Base-by-base conservation (phyloP, 2,888 invertebrate species). In the Cephus pygmeus region DNA sequence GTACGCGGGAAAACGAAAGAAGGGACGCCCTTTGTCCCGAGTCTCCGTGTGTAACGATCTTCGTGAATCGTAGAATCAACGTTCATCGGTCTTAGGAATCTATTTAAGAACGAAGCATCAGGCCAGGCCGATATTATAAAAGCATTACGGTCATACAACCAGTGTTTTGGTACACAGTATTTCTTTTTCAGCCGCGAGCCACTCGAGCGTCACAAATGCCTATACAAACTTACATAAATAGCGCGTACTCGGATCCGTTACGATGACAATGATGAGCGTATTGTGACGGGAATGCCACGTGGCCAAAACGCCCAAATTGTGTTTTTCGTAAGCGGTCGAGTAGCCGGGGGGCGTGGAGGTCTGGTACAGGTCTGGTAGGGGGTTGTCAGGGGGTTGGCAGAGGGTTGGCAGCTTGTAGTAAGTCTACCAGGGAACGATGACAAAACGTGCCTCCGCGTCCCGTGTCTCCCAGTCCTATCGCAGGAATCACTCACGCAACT, bases 281-380 rank as follows among this genome's bases (percentile, higher is more conserved):
- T 89, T 88, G 89, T 87, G 83, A 83, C 80, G 82, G 81, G 80
- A 82, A 82, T 81, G 90, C 85, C 91, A 90, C 91, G 91, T 91
- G 91, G 86, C 90, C 83, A 85, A 81, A 84, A 85, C 84, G 84
- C 77, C 75, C 82, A 85, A 84, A 85, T 85, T 83, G 85, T 88
- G 85, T 88, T 87, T 87, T 85, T 81, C 79, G 75, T 82, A 81
- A 83, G 80, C 82, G 77, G 76, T 81, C 77, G 77, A 84, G 80
- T 82, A 33, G 69, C 69, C 69, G 4, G 35, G 35, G 81, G 81
- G 81, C 79, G 40, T 40, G 77, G 81, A 76, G 81, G 79, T 81
- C 77, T 76, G 69, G 40, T 40, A 1, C 15, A 40, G 40, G 15
- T 40, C 40, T 40, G 40, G 15, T 6, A 69, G 69, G 69, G 69